phyloP scores from a whole-genome alignment of 2,113 vertebrate genomes.

The Isurus oxyrinchus region DNA sequence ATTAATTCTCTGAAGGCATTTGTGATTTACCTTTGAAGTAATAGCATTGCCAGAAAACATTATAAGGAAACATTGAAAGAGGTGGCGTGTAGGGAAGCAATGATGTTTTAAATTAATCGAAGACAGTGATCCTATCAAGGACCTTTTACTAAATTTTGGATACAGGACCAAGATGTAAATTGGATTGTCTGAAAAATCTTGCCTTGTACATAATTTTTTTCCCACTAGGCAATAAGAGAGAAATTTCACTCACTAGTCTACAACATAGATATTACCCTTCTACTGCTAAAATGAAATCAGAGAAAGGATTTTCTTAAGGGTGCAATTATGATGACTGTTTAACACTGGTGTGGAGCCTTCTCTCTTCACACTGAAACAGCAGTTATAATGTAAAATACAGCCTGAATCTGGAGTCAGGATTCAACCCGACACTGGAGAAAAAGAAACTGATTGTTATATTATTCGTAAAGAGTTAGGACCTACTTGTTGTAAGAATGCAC shows the following conservation, averaged over 20 bases:
- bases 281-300: not conserved
- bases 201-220: not conserved
- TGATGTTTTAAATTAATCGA: not conserved
- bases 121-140: not conserved
- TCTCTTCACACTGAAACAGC: not conserved
- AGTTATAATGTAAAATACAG: not conserved
- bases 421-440: too few species aligned
- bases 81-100: not conserved
- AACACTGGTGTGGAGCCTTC: not conserved
- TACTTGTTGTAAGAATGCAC: too few species aligned
- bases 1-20: constrained; percentile 26
- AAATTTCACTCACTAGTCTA: not conserved
- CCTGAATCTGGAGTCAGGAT: not conserved
- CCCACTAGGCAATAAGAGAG: not conserved
- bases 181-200: not conserved
- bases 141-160: not conserved
- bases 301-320: not conserved
- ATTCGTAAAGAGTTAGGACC: too few species aligned
- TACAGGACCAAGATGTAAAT: not conserved
- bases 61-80: constrained; percentile 3
- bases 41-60: not conserved
- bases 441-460: too few species aligned
- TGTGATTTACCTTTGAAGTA: constrained; percentile 24
- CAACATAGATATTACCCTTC: not conserved
- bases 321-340: not conserved